These are phyloP conservation scores for Axinella damicornis DNA, from an alignment of 37 sponge, comb jelly and placozoan genomes.

Conservation along the genomic window DNA sequence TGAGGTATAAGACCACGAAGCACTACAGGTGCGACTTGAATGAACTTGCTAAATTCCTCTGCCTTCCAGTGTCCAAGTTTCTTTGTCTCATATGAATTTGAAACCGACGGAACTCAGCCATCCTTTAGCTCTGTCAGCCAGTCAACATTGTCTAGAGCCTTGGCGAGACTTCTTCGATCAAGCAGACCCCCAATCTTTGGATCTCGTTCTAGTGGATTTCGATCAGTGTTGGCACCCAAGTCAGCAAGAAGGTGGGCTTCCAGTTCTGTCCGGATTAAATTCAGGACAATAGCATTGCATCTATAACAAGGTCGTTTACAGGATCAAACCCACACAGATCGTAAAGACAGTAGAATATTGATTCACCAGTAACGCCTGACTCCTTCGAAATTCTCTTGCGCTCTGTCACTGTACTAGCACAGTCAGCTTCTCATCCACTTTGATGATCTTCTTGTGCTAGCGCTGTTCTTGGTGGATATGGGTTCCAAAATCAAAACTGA, in stretches of 20 bases:
- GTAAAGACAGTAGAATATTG: constrained; percentile 9
- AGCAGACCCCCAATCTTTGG: neutral
- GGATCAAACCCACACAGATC: constrained; percentile 33
- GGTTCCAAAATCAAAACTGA: neutral
- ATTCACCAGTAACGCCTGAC: constrained; percentile 17
- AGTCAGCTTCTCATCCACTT: constrained; percentile 1
- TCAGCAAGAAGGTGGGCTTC: constrained; percentile 20
- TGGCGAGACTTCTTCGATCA: neutral
- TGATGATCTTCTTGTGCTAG: neutral
- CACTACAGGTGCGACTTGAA: neutral
- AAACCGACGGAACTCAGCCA: neutral
- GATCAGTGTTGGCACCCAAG: neutral
- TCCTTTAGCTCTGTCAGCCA: constrained; percentile 17
- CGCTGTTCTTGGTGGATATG: too few species aligned
- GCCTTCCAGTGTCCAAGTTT: constrained; percentile 18
- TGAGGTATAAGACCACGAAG: constrained; percentile 1
- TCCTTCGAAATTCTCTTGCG: constrained; percentile 4
- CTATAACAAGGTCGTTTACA: neutral
- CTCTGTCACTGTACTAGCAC: constrained; percentile 4
- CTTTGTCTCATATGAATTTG: neutral
- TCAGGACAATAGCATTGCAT: constrained; percentile 22
- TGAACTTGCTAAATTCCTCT: constrained; percentile 13
- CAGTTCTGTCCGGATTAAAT: constrained; percentile 12
- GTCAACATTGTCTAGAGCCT: neutral
- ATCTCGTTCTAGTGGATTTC: neutral